Evolutionary conservation across 2,888 invertebrate species (phyloP), one percentile per base, ranked within the genome.

Genomic region (Rhagium mordax): DNA sequence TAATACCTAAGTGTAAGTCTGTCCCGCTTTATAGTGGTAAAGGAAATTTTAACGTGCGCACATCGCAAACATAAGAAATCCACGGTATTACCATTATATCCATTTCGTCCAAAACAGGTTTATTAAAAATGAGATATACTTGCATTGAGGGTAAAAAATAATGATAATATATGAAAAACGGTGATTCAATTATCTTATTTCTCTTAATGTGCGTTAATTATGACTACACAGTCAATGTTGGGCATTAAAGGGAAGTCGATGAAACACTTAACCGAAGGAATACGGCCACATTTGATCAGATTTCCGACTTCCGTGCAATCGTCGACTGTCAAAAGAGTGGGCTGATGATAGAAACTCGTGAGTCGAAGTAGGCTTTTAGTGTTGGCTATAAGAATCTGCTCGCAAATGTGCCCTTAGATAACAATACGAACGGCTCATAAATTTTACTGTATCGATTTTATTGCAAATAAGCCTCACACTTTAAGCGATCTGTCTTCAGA

Each of bases 391-490:
- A 83, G 83, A 83, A 82, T 80, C 79, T 79, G 81, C 72, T 74
- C 74, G 77, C 79, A 82, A 82, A 82, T 78, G 81, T 77, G 78
- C 76, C 78, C 80, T 70, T 71, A 76, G 79, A 81, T 81, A 81
- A 81, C 79, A 74, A 76, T 74, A 67, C 66, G 68, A 81, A 83
- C 83, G 83, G 82, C 79, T 82, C 84, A 85, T 86, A 86, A 86
- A 86, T 83, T 86, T 85, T 84, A 85, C 84, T 82, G 83, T 85
- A 84, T 85, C 82, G 85, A 85, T 84, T 86, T 85, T 84, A 85
- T 84, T 84, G 84, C 84, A 85, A 86, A 86, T 84, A 85, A 84
- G 84, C 80, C 81, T 82, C 81, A 83, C 81, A 80, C 81, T 81
- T 78, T 72, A 79, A 83, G 72, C 77, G 83, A 81, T 82, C 78